Evolutionary conservation across 2,888 invertebrate genomes (phyloP), one percentile per base, ranked within the genome.

Genomic region (Lacanobia wlatinum): DNA sequence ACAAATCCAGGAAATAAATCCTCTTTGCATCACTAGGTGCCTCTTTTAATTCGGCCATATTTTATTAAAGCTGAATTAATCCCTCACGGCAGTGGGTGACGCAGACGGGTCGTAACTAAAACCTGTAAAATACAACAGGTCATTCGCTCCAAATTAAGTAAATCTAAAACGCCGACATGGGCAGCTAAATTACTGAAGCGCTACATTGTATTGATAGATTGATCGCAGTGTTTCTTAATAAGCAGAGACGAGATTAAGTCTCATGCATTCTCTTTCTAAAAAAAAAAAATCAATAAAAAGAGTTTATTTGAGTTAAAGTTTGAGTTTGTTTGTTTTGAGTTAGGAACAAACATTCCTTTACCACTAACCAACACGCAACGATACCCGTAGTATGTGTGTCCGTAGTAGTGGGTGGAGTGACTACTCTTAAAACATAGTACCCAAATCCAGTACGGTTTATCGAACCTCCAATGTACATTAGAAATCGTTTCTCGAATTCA

Each of bases 21-120:
- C 28, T 21, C 10, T 55, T 67, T 18, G 14, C 8, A 52, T 9
- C 46, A 46, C 4, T 16, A 63, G 21, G 43, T 52, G 10, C 5
- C 14, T 28, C 60, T 56, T 64, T 67, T 23, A 59, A 55, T 46
- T 50, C n/a, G 40, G 43, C 5, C 8, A 62, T 62, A 23, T 76
- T 58, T 76, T 63, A 63, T 58, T 34, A 12, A 53, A 16, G 48
- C 46, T 16, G 10, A 43, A 46, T 43, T 60, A 12, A 71, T 52
- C 50, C 28, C 12, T 18, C 43, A 28, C 23, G 23, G 65, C 73
- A 56, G 18, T 43, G n/a, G n/a, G 34, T 43, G 55, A 50, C 50
- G 38, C 14, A 46, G 6, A 12, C 14, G 18, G 50, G 38, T 69
- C 4, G 4, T 34, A 71, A 38, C 59, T 23, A 14, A 69, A 69